Base-by-base conservation (phyloP, 1,140 invertebrate species). In the Hycleus phaleratus region DNA sequence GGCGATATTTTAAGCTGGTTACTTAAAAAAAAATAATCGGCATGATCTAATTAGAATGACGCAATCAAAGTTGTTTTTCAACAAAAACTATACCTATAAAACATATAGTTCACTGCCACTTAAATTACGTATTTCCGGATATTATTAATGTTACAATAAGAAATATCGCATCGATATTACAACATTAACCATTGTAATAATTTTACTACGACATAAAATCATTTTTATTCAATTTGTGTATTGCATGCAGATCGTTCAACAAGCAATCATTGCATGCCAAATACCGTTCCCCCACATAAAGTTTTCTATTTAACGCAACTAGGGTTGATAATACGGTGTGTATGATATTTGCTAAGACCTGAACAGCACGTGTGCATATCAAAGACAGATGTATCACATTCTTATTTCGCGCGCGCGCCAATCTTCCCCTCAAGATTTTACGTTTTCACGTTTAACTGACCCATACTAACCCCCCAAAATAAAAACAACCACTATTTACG, bases 401-500 rank as follows among this genome's bases (percentile, higher is more conserved):
- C 49, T 42, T 49, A 58, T 58, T 58, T 58, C 56, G 56, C 56
- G 56, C 56, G 56, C 56, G 56, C 56, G 56, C 56, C 56, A 56
- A 56, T 58, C 46, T 58, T 52, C 48, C 49, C 45, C 52, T 11
- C 45, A 26, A 38, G 32, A 55, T 46, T 39, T 53, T 32, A 53
- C 46, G 11, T 46, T 46, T 53, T 53, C 18, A 53, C 39, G 46
- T 38, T 49, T n/a, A 49, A 49, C 51, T 53, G 51, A 53, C 51
- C 51, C 51, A 32, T 52, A 46, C 51, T 7, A 32, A 32, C 32
- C 32, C 32, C 32, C 32, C 18, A 18, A 18, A 18, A 18, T 18
- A 18, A 18, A 3, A 32, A 32, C 32, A 32, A 32, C 32, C 32
- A 32, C 32, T 7, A 4, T 5, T 2, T 32, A 7, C 32, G 7